Percentiles rank a stretch among this genome's conserved stretches.
Evolutionary conservation across 2,888 invertebrate genomes (phyloP).

Genomic region (Cenopis cana): DNA sequence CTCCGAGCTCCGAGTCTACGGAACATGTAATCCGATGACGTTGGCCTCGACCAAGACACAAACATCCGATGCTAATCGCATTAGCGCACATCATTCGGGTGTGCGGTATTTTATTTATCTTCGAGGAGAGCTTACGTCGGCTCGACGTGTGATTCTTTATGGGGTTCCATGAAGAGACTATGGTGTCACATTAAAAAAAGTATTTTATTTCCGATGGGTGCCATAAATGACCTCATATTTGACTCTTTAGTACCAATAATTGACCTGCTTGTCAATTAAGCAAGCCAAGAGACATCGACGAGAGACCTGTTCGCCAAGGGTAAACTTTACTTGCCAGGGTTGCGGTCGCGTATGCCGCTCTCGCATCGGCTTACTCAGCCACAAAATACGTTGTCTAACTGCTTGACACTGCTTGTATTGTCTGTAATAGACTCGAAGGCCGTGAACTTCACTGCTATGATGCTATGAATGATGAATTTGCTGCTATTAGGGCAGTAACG

Average conservation of each 20-base stretch:
- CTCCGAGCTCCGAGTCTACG: too few relatives aligned
- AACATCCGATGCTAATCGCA: slow-evolving; percentile 37
- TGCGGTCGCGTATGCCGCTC: too few relatives aligned
- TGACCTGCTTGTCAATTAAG: not conserved
- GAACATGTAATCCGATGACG: slow-evolving; percentile 3
- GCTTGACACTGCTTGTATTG: too few relatives aligned
- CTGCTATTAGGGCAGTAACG: not conserved
- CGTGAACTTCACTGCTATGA: too few relatives aligned
- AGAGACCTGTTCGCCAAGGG: too few relatives aligned
- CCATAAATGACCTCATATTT: not conserved
- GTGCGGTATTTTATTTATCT: slow-evolving; percentile 37
- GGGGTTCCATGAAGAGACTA: not conserved
- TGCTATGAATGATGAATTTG: not conserved
- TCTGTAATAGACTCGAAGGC: too few relatives aligned
- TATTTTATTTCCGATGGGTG: too few relatives aligned
- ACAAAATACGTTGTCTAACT: too few relatives aligned
- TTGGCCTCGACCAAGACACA: slow-evolving; percentile 3
- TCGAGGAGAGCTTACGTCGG: slow-evolving; percentile 14
- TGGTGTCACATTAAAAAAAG: too few relatives aligned
- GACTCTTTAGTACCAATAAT: not conserved
- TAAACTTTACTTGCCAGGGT: too few relatives aligned
- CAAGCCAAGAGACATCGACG: too few relatives aligned
- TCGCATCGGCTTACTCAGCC: too few relatives aligned
- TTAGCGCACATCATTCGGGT: slow-evolving; percentile 33
- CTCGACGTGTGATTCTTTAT: slow-evolving; percentile 1